A percentile compares a stretch with the other conserved stretches of the same genome.
These are phyloP conservation scores for Oceanodroma leucorhoa DNA, from an alignment of 2,797 vertebrate species.

Conservation along the genomic window DNA sequence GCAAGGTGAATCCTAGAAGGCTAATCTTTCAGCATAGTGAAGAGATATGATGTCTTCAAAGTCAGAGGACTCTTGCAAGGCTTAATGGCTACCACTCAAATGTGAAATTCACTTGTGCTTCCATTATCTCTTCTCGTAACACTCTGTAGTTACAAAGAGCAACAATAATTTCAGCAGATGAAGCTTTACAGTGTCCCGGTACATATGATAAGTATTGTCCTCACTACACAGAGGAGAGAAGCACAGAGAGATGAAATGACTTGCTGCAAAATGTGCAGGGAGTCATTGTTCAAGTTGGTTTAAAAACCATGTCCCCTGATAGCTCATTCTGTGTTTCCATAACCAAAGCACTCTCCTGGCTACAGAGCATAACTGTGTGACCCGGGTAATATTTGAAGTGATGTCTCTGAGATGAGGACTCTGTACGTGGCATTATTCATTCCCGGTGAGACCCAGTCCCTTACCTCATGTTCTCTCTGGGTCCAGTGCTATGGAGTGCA, in stretches of 20 bases:
- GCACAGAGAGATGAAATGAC: background rate
- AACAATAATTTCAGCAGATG: slow-evolving; percentile 4
- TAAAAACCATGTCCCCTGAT: background rate
- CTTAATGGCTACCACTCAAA: slow-evolving; percentile 13
- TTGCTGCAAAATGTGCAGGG: background rate
- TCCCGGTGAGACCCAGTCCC: background rate
- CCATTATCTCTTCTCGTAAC: background rate
- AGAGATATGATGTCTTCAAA: background rate
- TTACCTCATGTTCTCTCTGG: background rate
- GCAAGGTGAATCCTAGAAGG: background rate
- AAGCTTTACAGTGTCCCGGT: background rate
- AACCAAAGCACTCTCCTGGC: background rate
- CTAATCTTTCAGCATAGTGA: background rate
- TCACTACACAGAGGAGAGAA: background rate
- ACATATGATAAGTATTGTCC: background rate
- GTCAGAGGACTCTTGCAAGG: background rate
- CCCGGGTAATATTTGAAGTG: background rate
- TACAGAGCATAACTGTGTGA: background rate
- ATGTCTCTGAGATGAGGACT: background rate
- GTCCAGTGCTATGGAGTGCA: background rate
- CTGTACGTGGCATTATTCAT: background rate
- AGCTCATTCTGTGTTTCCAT: background rate
- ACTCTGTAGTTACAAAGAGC: background rate
- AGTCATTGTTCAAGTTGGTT: background rate
- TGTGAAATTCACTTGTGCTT: slow-evolving; percentile 24